Percentiles rank a stretch among this genome's conserved stretches.
Evolutionary conservation across 2,797 vertebrate species (phyloP).

Genomic region (Coluber constrictor): DNA sequence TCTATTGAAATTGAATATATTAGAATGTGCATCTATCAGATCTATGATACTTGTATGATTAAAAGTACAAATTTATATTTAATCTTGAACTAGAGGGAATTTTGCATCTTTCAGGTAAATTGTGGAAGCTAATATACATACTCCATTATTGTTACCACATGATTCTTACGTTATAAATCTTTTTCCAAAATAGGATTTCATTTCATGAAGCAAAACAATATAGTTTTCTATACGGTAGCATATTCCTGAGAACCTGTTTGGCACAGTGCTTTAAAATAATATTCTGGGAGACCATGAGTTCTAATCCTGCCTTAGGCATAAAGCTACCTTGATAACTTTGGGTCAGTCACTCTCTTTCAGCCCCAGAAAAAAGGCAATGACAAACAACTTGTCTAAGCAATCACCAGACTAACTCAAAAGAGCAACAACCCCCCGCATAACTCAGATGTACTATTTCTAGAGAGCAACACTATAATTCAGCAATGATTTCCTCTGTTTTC

Average conservation of each 20-base stretch:
- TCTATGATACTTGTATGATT: background rate
- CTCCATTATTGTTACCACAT: background rate
- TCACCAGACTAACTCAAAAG: background rate
- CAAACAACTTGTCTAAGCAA: background rate
- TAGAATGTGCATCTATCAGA: background rate
- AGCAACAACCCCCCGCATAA: background rate
- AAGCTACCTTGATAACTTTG: background rate
- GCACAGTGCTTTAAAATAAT: background rate
- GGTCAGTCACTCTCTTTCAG: background rate
- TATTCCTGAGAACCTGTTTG: background rate
- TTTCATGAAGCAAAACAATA: background rate
- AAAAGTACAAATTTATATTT: background rate
- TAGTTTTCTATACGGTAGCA: background rate
- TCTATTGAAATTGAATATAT: background rate
- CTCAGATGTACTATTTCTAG: background rate
- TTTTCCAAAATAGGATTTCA: background rate
- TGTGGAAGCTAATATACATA: background rate
- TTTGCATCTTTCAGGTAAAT: background rate
- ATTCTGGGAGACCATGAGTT: background rate
- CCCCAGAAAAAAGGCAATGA: background rate
- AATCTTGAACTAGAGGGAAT: background rate
- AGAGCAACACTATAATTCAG: background rate
- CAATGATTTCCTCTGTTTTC: background rate
- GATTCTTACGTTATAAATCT: background rate
- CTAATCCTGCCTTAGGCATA: background rate